phyloP scores from a whole-genome alignment of 2,113 vertebrate genomes.

The Picathartes gymnocephalus region DNA sequence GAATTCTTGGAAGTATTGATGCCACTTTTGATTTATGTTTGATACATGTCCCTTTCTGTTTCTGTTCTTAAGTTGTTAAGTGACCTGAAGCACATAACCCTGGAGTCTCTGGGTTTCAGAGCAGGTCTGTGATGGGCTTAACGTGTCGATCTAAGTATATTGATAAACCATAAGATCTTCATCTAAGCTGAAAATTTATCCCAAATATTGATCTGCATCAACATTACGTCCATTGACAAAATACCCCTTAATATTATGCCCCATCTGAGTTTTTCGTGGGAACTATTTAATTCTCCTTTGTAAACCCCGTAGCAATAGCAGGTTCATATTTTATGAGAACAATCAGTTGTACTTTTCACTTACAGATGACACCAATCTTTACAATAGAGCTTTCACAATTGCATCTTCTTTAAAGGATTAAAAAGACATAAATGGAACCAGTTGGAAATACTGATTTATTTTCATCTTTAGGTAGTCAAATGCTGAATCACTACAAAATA shows the following conservation, averaged over 20 bases:
- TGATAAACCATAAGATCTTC: not conserved
- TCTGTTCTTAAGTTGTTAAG: not conserved
- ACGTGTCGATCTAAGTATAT: not conserved
- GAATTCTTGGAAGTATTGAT: not conserved
- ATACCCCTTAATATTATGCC: not conserved
- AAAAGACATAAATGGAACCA: not conserved
- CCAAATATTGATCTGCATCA: not conserved
- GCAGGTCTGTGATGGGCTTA: not conserved
- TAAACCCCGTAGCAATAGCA: not conserved
- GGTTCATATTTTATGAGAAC: not conserved
- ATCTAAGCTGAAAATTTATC: not conserved
- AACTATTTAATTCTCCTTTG: not conserved
- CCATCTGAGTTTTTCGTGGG: not conserved
- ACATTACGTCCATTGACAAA: not conserved
- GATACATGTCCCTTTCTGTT: not conserved
- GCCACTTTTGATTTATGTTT: not conserved
- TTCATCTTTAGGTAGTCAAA: not conserved
- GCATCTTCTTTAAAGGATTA: not conserved
- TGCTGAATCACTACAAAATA: not conserved
- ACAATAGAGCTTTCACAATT: not conserved
- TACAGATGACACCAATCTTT: not conserved
- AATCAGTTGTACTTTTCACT: not conserved
- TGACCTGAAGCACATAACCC: not conserved
- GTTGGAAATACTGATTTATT: not conserved
- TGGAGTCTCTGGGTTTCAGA: not conserved